Conservation (phyloP, 2,797 vertebrate species). For the Chelon auratus region DNA sequence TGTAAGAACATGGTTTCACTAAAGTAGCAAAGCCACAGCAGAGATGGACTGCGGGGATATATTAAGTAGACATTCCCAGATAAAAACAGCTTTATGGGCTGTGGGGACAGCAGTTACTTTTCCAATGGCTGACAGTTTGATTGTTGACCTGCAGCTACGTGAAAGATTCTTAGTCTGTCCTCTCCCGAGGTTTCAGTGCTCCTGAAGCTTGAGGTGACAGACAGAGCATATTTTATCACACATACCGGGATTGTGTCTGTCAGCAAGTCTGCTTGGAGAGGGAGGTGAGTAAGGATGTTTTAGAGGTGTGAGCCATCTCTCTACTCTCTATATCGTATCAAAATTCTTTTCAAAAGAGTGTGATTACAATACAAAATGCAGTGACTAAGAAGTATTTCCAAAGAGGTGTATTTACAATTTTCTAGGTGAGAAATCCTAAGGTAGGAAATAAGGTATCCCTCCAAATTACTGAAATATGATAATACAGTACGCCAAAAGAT, state of each 20-base stretch:
- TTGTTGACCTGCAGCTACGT: slow-evolving; percentile 46
- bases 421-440: neutral
- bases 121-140: slow-evolving; percentile 45
- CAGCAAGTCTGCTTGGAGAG: slow-evolving; percentile 13
- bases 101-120: slow-evolving; percentile 51
- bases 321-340: neutral
- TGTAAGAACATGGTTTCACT: slow-evolving; percentile 20
- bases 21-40: slow-evolving; percentile 13
- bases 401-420: neutral
- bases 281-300: slow-evolving; percentile 5
- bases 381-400: neutral
- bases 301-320: neutral
- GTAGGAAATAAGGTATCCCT: too few species aligned
- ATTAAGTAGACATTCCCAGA: slow-evolving; percentile 29
- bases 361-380: neutral
- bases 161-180: slow-evolving; percentile 46
- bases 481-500: neutral
- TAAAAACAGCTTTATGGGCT: slow-evolving; percentile 31
- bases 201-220: slow-evolving; percentile 46
- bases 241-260: slow-evolving; percentile 11
- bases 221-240: slow-evolving; percentile 43
- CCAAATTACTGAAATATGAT: neutral
- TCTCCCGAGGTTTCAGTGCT: slow-evolving; percentile 26
- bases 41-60: slow-evolving; percentile 38
- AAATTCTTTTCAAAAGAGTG: neutral